These are phyloP conservation scores for Sarcophaga subvicina DNA, from an alignment of 2,888 invertebrate genomes.

Conservation along the genomic window DNA sequence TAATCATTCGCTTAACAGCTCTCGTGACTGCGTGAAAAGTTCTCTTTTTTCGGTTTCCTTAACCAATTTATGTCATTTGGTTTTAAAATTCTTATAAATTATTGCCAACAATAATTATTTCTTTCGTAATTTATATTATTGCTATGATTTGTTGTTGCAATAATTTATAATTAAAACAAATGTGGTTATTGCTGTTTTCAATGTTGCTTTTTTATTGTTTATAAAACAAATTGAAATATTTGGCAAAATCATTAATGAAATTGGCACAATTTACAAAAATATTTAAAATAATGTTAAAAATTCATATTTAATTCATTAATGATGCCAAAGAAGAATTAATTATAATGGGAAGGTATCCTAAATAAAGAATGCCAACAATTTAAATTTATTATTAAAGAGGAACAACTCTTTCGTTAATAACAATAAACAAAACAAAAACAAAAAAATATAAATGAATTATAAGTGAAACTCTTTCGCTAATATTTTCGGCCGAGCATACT, in stretches of 20 bases:
- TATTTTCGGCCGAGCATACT: too few relatives aligned
- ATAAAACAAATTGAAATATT: background rate
- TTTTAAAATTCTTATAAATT: slow-evolving; percentile 38
- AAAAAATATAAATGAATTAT: too few relatives aligned
- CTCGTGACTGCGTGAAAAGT: background rate
- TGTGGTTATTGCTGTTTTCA: background rate
- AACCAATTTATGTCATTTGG: slow-evolving; percentile 22
- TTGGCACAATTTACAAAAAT: slow-evolving; percentile 25
- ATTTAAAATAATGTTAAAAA: slow-evolving; percentile 35
- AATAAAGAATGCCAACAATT: background rate
- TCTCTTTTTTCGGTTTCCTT: background rate
- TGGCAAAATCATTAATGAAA: background rate
- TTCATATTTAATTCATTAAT: background rate
- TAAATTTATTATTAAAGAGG: too few relatives aligned
- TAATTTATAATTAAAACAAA: slow-evolving; percentile 26
- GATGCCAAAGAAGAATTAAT: background rate
- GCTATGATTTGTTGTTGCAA: slow-evolving; percentile 1
- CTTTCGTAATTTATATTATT: background rate
- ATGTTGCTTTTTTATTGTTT: slow-evolving; percentile 2
- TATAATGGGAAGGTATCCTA: background rate
- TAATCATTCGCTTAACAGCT: background rate
- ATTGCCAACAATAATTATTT: slow-evolving; percentile 4
- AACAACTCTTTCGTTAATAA: too few relatives aligned
- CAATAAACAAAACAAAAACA: too few relatives aligned
- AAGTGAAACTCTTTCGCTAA: too few relatives aligned